Base-by-base conservation (phyloP, 2,888 invertebrate genomes). In the Heliconius cydno region DNA sequence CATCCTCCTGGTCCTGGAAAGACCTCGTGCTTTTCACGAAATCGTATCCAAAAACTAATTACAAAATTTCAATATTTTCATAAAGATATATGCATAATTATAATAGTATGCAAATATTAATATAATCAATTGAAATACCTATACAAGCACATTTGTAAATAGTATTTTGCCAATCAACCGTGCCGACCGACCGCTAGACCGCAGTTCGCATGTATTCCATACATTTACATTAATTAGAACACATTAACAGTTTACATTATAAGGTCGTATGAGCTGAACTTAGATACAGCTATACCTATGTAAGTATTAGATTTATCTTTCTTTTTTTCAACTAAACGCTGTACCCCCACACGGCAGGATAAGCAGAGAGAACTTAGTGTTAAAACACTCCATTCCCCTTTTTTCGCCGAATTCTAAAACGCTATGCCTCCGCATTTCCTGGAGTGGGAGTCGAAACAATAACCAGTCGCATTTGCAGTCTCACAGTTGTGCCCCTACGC, bases 171-270 rank as follows among this genome's bases (percentile, higher is more conserved):
- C 80, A 81, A 82, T 79, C 79, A 79, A 76, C 75, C 79, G 46
- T 76, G 78, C 19, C 72, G 77, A 81, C 72, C 73, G 80, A 79
- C 81, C 82, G 79, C 73, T 77, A 81, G 82, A 81, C 80, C 81
- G 78, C 77, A 81, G 83, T 84, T 83, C 79, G 83, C 84, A 84
- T 84, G 78, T 66, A 82, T 82, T 83, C 76, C 82, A 82, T 84
- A 80, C 71, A 84, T 84, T 84, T 78, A 71, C 84, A 84, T 83
- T 82, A 77, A 84, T 84, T 83, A 80, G 76, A 83, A 84, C 82
- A 82, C 82, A 82, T 84, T 82, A 83, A 79, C 75, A 77, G 76
- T 68, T 65, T 46, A 65, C 10, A 65, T 46, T 38, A 41, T 10
- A 28, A 65, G 25, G 41, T 25, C 6, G 15, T 9, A 19, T 12